Conservation (phyloP, 2,888 invertebrate species). For the Andrena minutula region DNA sequence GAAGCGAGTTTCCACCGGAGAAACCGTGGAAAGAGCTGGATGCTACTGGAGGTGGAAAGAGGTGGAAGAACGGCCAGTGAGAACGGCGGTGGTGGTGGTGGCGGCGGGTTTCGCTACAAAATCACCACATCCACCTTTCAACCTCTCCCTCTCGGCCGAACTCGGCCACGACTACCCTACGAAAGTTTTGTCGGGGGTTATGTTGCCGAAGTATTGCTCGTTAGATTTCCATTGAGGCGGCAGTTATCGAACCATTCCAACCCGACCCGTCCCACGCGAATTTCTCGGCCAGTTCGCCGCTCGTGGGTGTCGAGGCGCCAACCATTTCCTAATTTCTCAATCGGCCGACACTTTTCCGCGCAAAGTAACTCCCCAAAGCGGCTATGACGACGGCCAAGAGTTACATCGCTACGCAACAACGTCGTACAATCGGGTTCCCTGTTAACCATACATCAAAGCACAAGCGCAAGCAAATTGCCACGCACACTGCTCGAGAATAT, state of each 20-base stretch:
- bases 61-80: slow-evolving; percentile 21
- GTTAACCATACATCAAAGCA: neutral
- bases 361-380: neutral
- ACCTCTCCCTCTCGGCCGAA: neutral
- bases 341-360: neutral
- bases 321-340: slow-evolving; percentile 23
- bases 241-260: slow-evolving; percentile 55
- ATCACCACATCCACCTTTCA: slow-evolving; percentile 54
- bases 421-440: neutral
- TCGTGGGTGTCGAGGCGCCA: neutral
- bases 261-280: neutral
- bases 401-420: neutral
- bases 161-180: slow-evolving; percentile 23
- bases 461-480: neutral
- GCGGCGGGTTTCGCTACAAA: slow-evolving; percentile 55
- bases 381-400: neutral
- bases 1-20: slow-evolving; percentile 63
- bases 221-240: slow-evolving; percentile 69
- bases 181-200: slow-evolving; percentile 65
- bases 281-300: slow-evolving; percentile 3
- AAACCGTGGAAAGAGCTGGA: slow-evolving; percentile 31
- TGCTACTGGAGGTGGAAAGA: slow-evolving; percentile 10
- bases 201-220: slow-evolving; percentile 67
- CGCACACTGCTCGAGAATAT: neutral
- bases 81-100: slow-evolving; percentile 32